phyloP scores from a whole-genome alignment of 1,140 invertebrate species.

The Nephila pilipes region DNA sequence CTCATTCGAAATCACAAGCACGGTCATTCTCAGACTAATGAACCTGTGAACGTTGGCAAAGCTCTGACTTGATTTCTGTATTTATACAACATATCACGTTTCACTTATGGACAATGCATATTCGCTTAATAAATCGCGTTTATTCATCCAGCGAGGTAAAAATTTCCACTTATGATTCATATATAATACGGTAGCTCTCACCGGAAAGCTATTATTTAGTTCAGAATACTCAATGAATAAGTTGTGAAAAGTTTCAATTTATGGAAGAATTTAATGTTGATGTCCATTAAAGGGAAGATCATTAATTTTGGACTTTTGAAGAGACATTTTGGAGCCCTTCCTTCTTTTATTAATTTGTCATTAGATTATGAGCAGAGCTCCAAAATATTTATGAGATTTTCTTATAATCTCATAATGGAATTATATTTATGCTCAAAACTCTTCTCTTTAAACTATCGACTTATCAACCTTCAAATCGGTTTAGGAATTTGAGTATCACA shows the following conservation, averaged over 20 bases:
- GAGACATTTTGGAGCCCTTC: too few species aligned
- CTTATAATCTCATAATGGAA: too few species aligned
- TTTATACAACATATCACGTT: neutral
- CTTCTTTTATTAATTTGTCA: too few species aligned
- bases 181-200: neutral
- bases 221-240: neutral
- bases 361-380: too few species aligned
- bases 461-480: too few species aligned
- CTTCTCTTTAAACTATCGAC: too few species aligned
- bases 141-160: neutral
- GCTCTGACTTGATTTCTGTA: constrained; percentile 1
- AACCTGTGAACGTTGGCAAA: neutral
- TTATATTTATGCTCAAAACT: too few species aligned
- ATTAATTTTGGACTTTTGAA: neutral
- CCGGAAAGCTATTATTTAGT: neutral
- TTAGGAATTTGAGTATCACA: too few species aligned
- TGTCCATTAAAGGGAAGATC: neutral
- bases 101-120: neutral
- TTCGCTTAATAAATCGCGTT: neutral
- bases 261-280: neutral
- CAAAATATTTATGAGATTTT: too few species aligned
- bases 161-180: neutral
- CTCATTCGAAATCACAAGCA: constrained; percentile 14
- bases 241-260: neutral
- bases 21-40: constrained; percentile 14